These are phyloP conservation scores for Setophaga petechia DNA, from an alignment of 2,113 vertebrate genomes.

Conservation along the genomic window DNA sequence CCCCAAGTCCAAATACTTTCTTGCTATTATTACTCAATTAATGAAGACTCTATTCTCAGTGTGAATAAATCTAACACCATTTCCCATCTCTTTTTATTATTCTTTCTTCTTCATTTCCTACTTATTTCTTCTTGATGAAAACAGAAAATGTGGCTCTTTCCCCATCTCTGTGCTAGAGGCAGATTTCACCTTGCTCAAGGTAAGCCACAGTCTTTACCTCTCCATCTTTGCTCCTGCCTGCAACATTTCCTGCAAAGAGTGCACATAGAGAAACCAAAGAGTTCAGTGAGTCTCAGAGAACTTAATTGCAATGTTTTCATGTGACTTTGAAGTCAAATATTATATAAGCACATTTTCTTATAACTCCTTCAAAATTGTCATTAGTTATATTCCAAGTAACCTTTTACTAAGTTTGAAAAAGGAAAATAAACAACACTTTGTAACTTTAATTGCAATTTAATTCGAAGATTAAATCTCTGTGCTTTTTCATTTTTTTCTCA, in stretches of 20 bases:
- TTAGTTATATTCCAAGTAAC: neutral
- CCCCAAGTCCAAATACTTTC: neutral
- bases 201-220: neutral
- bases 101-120: neutral
- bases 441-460: neutral
- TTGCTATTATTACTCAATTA: neutral
- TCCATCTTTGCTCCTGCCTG: neutral
- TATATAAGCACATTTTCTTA: neutral
- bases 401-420: neutral
- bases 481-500: constrained; percentile 44
- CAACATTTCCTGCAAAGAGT: neutral
- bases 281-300: neutral
- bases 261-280: neutral
- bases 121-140: neutral
- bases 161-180: neutral
- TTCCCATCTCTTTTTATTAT: neutral
- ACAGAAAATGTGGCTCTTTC: neutral
- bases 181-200: neutral
- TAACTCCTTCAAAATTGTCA: neutral
- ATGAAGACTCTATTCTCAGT: neutral
- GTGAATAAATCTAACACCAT: neutral
- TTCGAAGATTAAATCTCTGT: neutral
- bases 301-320: neutral
- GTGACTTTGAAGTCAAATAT: neutral
- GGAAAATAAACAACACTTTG: neutral